Conservation (phyloP, 2,113 vertebrate genomes). For the Daphoenositta chrysoptera region DNA sequence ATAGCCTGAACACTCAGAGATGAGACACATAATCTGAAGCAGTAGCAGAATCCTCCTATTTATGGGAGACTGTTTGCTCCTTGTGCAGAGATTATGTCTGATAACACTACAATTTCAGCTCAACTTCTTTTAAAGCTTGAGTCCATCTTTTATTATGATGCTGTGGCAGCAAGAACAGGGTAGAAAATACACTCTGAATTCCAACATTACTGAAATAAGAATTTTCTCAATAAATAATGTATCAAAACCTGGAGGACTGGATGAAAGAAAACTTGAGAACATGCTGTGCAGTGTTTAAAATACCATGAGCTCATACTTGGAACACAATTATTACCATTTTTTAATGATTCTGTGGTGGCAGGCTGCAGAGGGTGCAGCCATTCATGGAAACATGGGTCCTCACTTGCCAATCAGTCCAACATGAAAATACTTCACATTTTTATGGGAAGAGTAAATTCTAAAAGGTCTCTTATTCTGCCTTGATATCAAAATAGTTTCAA, state of each 20-base stretch:
- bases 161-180: neutral
- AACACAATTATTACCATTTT: neutral
- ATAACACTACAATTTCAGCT: neutral
- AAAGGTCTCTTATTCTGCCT: neutral
- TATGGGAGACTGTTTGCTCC: neutral
- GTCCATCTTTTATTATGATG: neutral
- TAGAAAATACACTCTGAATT: neutral
- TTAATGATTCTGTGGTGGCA: neutral
- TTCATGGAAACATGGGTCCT: neutral
- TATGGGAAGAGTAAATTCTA: neutral
- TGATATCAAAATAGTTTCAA: neutral
- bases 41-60: neutral
- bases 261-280: conserved; percentile 35
- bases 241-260: neutral
- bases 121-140: neutral
- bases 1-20: neutral
- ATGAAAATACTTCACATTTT: neutral
- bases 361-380: neutral
- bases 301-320: neutral
- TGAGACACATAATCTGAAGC: neutral
- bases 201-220: conserved; percentile 10
- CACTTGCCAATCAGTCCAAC: neutral
- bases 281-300: neutral
- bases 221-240: conserved; percentile 45
- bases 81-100: neutral